These are phyloP conservation scores for Lathronympha strigana DNA, from an alignment of 2,888 invertebrate species.

Conservation along the genomic window DNA sequence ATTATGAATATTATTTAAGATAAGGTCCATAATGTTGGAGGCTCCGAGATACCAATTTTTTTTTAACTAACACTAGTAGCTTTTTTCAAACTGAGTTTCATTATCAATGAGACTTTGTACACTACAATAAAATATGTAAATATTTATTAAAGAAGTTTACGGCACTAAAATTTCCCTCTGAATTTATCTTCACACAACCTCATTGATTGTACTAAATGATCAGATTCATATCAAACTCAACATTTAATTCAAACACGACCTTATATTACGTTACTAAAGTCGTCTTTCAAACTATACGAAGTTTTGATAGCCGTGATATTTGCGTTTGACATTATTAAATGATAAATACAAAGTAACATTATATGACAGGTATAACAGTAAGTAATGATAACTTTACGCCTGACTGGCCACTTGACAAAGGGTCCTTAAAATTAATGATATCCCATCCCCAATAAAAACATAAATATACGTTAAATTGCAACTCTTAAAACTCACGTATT, in stretches of 20 bases:
- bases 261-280: not conserved
- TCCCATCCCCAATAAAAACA: not conserved
- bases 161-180: not conserved
- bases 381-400: constrained; percentile 51
- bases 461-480: not conserved
- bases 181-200: not conserved
- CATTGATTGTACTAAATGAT: constrained; percentile 9
- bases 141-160: no score
- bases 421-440: constrained; percentile 23
- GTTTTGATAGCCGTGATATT: not conserved
- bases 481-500: no score
- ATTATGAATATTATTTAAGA: no score
- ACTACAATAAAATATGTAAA: no score
- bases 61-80: no score
- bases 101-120: no score
- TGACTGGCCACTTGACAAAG: constrained; percentile 44
- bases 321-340: constrained; percentile 41
- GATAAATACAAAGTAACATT: constrained; percentile 50
- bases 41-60: no score
- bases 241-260: not conserved
- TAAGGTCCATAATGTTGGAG: no score
- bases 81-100: no score
- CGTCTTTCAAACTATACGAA: not conserved
- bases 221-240: not conserved
- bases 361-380: constrained; percentile 48